These are phyloP conservation scores for Aurelia sp. DNA, from an alignment of 30 jellyfish, hydroid and myxozoan species.

Conservation along the genomic window DNA sequence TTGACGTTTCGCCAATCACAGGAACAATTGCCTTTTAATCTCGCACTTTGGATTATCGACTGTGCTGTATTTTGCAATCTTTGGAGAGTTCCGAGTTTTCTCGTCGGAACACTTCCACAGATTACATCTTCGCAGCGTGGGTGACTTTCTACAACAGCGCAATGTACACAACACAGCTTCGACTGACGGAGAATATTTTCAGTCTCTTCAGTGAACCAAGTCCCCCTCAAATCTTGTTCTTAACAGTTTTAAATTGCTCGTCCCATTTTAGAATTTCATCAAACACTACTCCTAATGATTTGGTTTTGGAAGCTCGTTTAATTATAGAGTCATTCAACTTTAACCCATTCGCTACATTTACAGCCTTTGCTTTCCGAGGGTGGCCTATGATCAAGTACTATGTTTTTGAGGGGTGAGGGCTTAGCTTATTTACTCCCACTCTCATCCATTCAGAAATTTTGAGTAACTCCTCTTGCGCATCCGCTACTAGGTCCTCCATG, in stretches of 20 bases:
- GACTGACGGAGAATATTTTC: background rate
- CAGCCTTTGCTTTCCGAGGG: too few species aligned
- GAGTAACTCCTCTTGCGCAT: too few species aligned
- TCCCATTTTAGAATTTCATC: background rate
- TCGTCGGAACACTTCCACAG: background rate
- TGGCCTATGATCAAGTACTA: too few species aligned
- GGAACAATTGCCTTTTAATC: background rate
- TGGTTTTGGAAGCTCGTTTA: background rate
- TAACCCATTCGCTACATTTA: background rate
- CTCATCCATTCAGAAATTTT: too few species aligned
- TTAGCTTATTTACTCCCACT: too few species aligned
- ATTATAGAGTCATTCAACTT: background rate
- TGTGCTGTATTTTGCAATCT: too few species aligned
- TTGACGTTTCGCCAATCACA: background rate
- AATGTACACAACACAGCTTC: background rate
- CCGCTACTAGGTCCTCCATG: too few species aligned
- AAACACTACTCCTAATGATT: background rate
- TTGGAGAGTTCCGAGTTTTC: slow-evolving; percentile 2
- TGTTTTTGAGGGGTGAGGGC: too few species aligned
- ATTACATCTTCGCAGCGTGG: background rate
- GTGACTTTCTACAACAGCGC: background rate
- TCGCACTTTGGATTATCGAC: too few species aligned
- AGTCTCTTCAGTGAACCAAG: background rate
- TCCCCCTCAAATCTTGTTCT: background rate
- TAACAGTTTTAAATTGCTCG: background rate